Evolutionary conservation across 53 echinoderm and acorn worm genomes (phyloP), one percentile per base, ranked within the genome.

Genomic region (Echinarachnius parma): DNA sequence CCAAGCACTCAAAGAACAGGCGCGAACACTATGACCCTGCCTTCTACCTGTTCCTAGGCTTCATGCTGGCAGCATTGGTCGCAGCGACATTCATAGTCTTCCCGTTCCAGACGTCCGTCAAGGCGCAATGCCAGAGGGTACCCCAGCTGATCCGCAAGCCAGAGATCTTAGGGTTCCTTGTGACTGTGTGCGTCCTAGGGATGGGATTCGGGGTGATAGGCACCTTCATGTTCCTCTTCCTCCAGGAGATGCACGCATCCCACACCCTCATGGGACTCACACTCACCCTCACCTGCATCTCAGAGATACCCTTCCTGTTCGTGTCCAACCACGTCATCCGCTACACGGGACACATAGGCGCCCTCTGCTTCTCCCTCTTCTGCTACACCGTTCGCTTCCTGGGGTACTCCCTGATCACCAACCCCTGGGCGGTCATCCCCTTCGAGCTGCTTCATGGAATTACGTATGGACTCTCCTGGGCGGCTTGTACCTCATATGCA

Each of bases 361-460:
- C 77, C 0, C 78, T 90, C 60, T 74, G 81, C 46, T 61, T 90
- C 11, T 67, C 78, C 31, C 33, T 90, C 25, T 74, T 63, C 20
- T 81, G 88, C 55, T 98, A 92, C 53, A 78, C 85, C 9, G 34
- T 98, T 4, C 82, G 98, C 18, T 98, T 98, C 75, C 75, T 80
- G 9, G 98, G 87, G 3, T 98, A 96, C 62, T 92, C 98, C 0
- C 66, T 92, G 36, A 77, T 98, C 25, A 60, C 27, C 20, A 86
- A 87, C 24, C 78, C 98, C 1, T 98, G 92, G 92, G 46, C 85
- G 14, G 88, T 98, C 8, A 62, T 98, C 26, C 91, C 92, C 13
- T 82, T 98, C 79, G 98, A 98, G 48, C 82, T 92, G 4, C 83
- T 98, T 5, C 98, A 98, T 81, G 98, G 98, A 11, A 81, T 92